Evolutionary conservation across 2,888 invertebrate genomes (phyloP), one percentile per base, ranked within the genome.

Genomic region (Aphrophora alni): DNA sequence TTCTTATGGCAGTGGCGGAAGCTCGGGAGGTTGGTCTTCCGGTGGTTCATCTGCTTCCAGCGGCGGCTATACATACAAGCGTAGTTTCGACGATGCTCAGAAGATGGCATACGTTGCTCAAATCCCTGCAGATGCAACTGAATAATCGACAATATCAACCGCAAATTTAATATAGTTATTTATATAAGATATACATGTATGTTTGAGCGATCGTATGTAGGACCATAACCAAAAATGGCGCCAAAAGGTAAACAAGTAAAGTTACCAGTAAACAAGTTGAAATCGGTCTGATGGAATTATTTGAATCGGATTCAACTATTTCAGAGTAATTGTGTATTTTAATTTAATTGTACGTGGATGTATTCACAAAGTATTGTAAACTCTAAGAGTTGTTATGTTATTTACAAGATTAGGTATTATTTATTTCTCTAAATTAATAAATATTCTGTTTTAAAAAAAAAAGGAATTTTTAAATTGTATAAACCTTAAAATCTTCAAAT

Each of bases 21-120:
- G 21, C 21, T 59, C 59, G 2, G n/a, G n/a, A 33, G 85, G 84
- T 82, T 83, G 86, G 80, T 83, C 84, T 44, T 80, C 83, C 84
- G 85, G 84, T 78, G 82, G 87, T 84, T 83, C 87, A 87, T 0
- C 90, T 88, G 0, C 84, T 79, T 80, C 82, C 80, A 76, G 88
- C 87, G 0, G 87, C 88, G n/a, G 90, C 88, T 84, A 90, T 88
- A 88, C 88, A 84, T 88, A 88, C 87, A 84, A 85, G 81, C 87
- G 89, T 27, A 89, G 88, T 84, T 87, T 89, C 84, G 88, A 87
- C 89, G 89, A 78, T 88, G 92, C 93, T 7, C 94, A 94, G 83
- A 91, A 93, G 81, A 86, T 95, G 86, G 95, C 94, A 3, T 95
- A 94, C 87, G 91, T 92, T 80, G 92, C 91, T 2, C 94, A 95